A percentile compares a stretch with the other conserved stretches of the same genome.
phyloP scores from a whole-genome alignment of 2,888 invertebrate genomes.

The Blomia tropicalis region DNA sequence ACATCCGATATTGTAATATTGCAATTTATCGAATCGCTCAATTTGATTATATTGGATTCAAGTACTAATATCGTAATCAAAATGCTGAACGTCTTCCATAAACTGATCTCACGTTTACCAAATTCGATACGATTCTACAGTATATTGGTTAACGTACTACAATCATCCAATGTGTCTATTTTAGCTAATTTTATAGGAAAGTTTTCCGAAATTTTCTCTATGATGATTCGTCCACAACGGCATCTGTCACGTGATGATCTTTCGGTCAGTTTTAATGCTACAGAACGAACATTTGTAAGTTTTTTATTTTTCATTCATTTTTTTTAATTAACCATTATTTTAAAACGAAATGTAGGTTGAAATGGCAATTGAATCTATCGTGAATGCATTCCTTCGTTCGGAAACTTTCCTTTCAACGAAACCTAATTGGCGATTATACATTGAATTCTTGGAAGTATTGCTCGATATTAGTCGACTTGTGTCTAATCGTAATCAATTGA shows the following conservation, averaged over 20 bases:
- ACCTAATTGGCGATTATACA: slow-evolving; percentile 8
- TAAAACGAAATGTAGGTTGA: no score
- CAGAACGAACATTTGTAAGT: no score
- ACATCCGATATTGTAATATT: no score
- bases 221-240: not conserved
- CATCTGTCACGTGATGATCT: no score
- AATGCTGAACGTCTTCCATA: not conserved
- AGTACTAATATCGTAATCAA: not conserved
- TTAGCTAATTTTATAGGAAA: not conserved
- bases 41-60: not conserved
- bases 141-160: not conserved
- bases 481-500: not conserved
- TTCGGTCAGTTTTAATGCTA: no score
- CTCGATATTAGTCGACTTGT: not conserved
- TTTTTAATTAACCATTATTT: no score
- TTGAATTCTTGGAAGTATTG: not conserved
- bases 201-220: not conserved
- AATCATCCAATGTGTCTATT: not conserved
- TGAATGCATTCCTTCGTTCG: not conserved
- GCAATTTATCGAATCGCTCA: not conserved
- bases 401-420: slow-evolving; percentile 1
- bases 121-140: not conserved
- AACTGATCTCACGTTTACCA: not conserved
- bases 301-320: no score
- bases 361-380: not conserved